These are phyloP conservation scores for Cirrhinus molitorella DNA, from an alignment of 2,797 vertebrate genomes.

Conservation along the genomic window DNA sequence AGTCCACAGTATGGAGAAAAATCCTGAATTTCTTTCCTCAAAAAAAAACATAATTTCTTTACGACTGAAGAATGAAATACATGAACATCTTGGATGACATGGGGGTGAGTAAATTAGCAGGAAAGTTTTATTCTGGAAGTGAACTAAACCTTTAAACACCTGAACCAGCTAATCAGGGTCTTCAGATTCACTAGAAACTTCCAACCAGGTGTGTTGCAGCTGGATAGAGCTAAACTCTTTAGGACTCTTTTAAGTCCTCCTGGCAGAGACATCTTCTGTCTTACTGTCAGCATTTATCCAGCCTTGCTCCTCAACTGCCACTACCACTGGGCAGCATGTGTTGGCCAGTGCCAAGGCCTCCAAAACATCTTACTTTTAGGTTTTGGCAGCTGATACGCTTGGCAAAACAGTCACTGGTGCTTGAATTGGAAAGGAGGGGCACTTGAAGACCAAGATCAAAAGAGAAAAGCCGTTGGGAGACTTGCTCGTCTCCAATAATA, in stretches of 20 bases:
- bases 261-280: constrained; percentile 73
- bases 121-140: too few species aligned
- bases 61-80: too few species aligned
- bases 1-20: too few species aligned
- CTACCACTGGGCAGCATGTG: constrained; percentile 54
- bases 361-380: constrained; percentile 68
- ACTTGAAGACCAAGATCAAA: constrained; percentile 73
- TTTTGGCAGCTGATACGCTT: constrained; percentile 65
- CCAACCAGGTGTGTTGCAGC: too few species aligned
- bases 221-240: too few species aligned
- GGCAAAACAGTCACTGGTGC: constrained; percentile 73
- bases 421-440: constrained; percentile 64
- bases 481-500: constrained; percentile 64
- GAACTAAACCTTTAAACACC: too few species aligned
- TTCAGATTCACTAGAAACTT: too few species aligned
- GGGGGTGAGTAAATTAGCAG: too few species aligned
- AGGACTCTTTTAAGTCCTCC: constrained; percentile 72
- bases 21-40: too few species aligned
- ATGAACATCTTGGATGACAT: too few species aligned
- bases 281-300: constrained; percentile 58
- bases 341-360: constrained; percentile 71
- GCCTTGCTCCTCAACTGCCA: not conserved
- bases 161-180: too few species aligned
- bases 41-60: too few species aligned
- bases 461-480: constrained; percentile 57